These are phyloP conservation scores for Petrocephalus sullivani DNA, from an alignment of 2,797 vertebrate genomes.

Conservation along the genomic window DNA sequence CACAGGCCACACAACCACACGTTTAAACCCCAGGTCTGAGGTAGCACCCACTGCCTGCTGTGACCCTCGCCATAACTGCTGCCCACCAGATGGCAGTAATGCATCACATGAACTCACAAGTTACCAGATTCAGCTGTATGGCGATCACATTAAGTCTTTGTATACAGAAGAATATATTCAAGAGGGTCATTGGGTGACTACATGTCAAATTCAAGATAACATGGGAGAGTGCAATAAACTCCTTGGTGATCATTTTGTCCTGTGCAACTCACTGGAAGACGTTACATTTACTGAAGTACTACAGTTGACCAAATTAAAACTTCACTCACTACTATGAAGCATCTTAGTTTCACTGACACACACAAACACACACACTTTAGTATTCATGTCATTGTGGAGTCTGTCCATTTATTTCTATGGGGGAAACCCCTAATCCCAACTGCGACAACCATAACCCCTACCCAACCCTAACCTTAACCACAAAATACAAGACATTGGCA, in stretches of 20 bases:
- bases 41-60: not conserved
- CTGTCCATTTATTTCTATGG: not conserved
- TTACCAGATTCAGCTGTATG: not conserved
- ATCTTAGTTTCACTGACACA: not conserved
- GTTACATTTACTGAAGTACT: not conserved
- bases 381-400: not conserved
- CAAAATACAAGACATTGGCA: not conserved
- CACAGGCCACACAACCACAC: not conserved
- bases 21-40: not conserved
- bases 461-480: not conserved
- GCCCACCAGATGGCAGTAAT: slow-evolving; percentile 13
- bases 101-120: not conserved
- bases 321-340: not conserved
- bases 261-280: not conserved
- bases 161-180: not conserved
- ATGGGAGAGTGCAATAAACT: not conserved
- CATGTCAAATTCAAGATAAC: not conserved
- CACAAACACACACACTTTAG: not conserved
- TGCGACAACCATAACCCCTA: not conserved
- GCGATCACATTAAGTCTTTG: not conserved
- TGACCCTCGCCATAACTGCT: not conserved
- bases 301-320: not conserved
- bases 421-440: not conserved
- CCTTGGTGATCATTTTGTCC: not conserved
- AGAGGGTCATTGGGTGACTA: not conserved